phyloP scores from a whole-genome alignment of 2,797 vertebrate species.

The Dermochelys coriacea region DNA sequence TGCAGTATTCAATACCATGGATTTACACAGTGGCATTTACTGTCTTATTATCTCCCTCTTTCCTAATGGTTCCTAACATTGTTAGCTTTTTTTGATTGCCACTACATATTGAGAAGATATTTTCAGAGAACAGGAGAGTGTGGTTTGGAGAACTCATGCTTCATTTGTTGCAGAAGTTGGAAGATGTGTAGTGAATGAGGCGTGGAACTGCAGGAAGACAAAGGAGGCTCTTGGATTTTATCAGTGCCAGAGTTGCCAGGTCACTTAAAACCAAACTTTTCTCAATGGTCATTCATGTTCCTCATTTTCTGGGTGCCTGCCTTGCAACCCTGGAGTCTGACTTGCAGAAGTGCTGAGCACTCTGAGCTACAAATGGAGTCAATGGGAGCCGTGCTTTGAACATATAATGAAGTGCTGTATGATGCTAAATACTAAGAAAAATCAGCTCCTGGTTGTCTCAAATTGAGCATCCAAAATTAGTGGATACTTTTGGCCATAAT shows the following conservation, averaged over 20 bases:
- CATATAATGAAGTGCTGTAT: not conserved
- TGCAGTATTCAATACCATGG: not conserved
- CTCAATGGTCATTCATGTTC: not conserved
- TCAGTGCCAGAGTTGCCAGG: not conserved
- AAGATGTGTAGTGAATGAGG: not conserved
- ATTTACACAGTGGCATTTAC: not conserved
- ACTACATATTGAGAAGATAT: not conserved
- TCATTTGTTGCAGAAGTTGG: not conserved
- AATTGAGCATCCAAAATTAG: not conserved
- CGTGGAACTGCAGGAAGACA: not conserved
- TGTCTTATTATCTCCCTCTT: not conserved
- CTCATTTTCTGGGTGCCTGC: not conserved
- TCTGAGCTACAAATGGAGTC: not conserved
- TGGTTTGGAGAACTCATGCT: not conserved
- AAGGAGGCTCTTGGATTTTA: not conserved
- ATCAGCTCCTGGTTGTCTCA: not conserved
- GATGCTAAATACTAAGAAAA: not conserved
- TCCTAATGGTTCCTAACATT: not conserved
- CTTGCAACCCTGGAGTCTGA: not conserved
- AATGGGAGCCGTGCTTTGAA: not conserved
- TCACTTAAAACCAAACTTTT: not conserved
- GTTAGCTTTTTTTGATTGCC: not conserved
- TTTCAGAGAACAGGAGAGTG: not conserved
- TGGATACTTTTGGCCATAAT: not conserved
- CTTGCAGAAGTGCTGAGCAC: not conserved